Percentiles rank a stretch among this genome's conserved stretches.
These are phyloP conservation scores for Calameuta pallipes DNA, from an alignment of 2,888 invertebrate genomes.

Conservation along the genomic window DNA sequence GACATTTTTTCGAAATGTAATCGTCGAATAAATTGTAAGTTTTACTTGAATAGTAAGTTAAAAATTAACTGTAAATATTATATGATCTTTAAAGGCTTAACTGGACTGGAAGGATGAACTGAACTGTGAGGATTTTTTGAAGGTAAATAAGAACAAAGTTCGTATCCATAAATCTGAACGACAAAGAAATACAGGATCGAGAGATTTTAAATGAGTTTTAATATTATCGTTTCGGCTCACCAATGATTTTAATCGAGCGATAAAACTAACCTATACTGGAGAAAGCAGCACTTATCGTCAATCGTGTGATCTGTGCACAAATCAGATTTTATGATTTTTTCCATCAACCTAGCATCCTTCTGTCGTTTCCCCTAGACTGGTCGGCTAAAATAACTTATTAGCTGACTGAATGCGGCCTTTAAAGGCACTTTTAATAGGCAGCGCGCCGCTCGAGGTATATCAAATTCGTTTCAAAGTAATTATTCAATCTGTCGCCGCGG, in stretches of 20 bases:
- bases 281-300: not conserved
- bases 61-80: no score
- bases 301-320: not conserved
- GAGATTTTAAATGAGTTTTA: no score
- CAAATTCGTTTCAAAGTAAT: conserved; percentile 8
- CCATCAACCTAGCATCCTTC: not conserved
- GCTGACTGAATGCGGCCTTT: conserved; percentile 6
- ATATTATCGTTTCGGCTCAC: not conserved
- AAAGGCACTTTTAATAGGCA: conserved; percentile 7
- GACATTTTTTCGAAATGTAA: no score
- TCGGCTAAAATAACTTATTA: conserved; percentile 5
- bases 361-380: not conserved
- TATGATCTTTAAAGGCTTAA: no score
- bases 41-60: no score
- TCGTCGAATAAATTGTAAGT: no score
- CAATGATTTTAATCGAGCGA: not conserved
- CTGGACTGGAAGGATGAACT: no score
- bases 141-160: no score
- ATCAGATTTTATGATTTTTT: not conserved
- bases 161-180: no score
- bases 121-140: no score
- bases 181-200: no score
- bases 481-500: conserved; percentile 7
- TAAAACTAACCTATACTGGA: not conserved
- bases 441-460: conserved; percentile 3